Base-by-base conservation (phyloP, 2,113 vertebrate species). In the Pterocles orientalis region DNA sequence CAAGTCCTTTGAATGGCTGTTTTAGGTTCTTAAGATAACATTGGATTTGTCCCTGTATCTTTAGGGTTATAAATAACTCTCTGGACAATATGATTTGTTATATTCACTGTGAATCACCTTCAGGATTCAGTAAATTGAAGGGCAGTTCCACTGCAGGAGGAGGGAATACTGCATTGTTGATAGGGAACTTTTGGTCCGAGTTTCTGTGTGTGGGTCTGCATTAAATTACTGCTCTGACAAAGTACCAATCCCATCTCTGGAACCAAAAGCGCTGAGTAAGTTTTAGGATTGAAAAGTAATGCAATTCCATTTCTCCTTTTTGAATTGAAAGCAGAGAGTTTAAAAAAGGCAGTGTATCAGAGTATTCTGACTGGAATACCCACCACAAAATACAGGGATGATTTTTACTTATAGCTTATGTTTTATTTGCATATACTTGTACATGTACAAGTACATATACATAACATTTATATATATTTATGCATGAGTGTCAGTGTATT, bases 171-270 rank as follows among this genome's bases (percentile, higher is more conserved):
- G 53, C 61, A 72, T 50, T 95, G 73, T 76, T 76, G 77, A 65
- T 65, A 41, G 39, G 50, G 18, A 54, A 65, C 57, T 92, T 94
- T 82, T 60, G 18, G 26, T 64, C 25, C 48, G 31, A 86, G 58
- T 71, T 94, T 92, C 70, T 89, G 31, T 14, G 2, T 75, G 73
- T 61, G 25, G 39, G 13, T 28, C 62, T 76, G 61, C 58, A 95
- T 69, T 76, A 72, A 92, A 91, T 79, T 75, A 50, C 50, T 91
- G 17, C 76, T 83, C 54, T 92, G 79, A 90, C 28, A 87, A 95
- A 80, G 12, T 48, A 92, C 48, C 41, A 85, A 61, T 50, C 31
- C 78, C 12, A 33, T 61, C 13, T 85, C 66, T 90, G 82, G 41
- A 94, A 91, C 41, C 7, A 90, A 61, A 95, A 86, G 18, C 80